Evolutionary conservation across 2,113 vertebrate genomes (phyloP).

Genomic region (Gambusia affinis): DNA sequence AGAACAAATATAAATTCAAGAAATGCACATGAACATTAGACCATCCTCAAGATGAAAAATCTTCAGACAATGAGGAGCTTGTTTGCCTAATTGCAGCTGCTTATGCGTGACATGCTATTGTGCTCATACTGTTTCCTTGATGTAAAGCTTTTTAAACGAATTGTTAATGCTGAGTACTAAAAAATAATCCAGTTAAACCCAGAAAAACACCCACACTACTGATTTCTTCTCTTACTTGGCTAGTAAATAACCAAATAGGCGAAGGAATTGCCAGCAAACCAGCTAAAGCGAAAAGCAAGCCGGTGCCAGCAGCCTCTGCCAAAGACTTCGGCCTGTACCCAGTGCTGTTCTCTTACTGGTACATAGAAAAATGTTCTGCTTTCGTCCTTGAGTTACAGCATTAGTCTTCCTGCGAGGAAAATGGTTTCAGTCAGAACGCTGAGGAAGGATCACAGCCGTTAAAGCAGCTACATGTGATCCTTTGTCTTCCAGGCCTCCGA

Average conservation of each 20-base stretch:
- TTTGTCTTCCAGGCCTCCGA: conserved; percentile 6
- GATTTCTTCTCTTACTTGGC: conserved; percentile 56
- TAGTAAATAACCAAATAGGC: conserved; percentile 65
- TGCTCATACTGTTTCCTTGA: conserved; percentile 17
- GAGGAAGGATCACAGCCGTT: conserved; percentile 7
- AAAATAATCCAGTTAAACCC: conserved; percentile 42
- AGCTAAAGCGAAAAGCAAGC: conserved; percentile 53
- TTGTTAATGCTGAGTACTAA: conserved; percentile 31
- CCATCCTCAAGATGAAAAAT: conserved; percentile 7
- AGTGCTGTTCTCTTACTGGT: conserved; percentile 55
- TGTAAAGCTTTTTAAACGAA: conserved; percentile 23
- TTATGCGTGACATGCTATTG: conserved; percentile 11
- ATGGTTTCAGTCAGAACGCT: conserved; percentile 16
- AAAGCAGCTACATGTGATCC: not conserved
- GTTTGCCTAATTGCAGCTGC: not conserved
- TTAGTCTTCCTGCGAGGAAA: conserved; percentile 35
- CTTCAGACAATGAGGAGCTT: conserved; percentile 5
- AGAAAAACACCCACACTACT: conserved; percentile 49
- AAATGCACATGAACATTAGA: conserved; percentile 45
- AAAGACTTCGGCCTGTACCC: conserved; percentile 61
- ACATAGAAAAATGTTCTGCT: conserved; percentile 39
- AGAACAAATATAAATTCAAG: conserved; percentile 50
- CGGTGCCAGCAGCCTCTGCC: conserved; percentile 64
- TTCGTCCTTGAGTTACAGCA: conserved; percentile 39
- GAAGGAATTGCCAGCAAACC: conserved; percentile 55